These are phyloP conservation scores for Ganaspis sp. DNA, from an alignment of 1,140 invertebrate species.

Conservation along the genomic window DNA sequence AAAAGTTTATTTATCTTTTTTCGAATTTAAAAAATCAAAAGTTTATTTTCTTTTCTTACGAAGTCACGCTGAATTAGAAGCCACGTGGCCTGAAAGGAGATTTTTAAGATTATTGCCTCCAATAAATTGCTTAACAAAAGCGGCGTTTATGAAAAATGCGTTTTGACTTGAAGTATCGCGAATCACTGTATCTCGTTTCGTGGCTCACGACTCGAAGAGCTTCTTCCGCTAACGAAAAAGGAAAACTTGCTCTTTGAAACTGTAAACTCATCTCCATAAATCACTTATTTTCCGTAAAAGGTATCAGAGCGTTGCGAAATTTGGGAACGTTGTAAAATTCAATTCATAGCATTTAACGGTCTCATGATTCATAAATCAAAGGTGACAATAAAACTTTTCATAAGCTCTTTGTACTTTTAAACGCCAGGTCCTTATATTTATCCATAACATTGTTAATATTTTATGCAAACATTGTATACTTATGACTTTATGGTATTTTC, in stretches of 20 bases:
- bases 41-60: too few relatives aligned
- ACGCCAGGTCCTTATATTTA: background rate
- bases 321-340: constrained; percentile 17
- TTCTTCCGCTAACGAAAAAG: constrained; percentile 5
- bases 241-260: background rate
- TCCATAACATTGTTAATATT: background rate
- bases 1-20: too few relatives aligned
- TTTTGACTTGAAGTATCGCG: background rate
- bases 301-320: constrained; percentile 22
- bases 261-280: constrained; percentile 26
- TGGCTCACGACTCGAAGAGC: background rate
- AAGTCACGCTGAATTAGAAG: background rate
- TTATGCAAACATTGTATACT: too few relatives aligned
- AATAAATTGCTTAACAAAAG: background rate
- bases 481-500: too few relatives aligned
- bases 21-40: too few relatives aligned
- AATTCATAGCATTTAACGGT: constrained; percentile 15
- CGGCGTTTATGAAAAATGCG: background rate
- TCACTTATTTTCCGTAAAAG: constrained; percentile 11
- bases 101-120: background rate
- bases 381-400: constrained; percentile 8
- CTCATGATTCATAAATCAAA: constrained; percentile 23
- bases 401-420: background rate
- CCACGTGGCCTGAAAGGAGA: background rate
- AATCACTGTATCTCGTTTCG: background rate